Percentiles rank a stretch among this genome's conserved stretches.
These are phyloP conservation scores for Psammodynastes pulverulentus DNA, from an alignment of 2,113 vertebrate genomes.

Conservation along the genomic window DNA sequence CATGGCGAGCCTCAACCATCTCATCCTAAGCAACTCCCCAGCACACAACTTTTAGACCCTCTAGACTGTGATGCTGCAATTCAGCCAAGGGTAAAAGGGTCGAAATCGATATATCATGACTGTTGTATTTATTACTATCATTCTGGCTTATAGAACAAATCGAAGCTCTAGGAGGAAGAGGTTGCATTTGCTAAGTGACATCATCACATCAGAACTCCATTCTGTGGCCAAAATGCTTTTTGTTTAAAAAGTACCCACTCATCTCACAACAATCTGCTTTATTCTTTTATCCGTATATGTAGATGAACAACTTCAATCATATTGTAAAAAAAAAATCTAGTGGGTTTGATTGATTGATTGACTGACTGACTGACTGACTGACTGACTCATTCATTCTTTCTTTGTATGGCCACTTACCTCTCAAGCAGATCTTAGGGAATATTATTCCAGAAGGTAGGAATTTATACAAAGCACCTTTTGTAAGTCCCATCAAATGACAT, in stretches of 20 bases:
- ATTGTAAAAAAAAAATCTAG: background rate
- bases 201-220: background rate
- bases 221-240: background rate
- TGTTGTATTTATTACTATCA: background rate
- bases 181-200: background rate
- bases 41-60: background rate
- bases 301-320: background rate
- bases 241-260: background rate
- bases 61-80: background rate
- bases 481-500: background rate
- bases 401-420: background rate
- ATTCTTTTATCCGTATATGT: background rate
- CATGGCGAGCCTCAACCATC: background rate
- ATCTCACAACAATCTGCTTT: background rate
- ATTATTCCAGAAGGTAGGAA: too few relatives aligned
- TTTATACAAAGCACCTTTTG: background rate
- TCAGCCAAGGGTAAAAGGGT: background rate
- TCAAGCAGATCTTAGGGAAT: background rate
- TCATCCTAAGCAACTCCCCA: background rate
- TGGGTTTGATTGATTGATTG: background rate
- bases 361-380: background rate
- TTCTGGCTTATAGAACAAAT: background rate
- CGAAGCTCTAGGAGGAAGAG: background rate
- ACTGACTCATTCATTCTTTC: background rate
- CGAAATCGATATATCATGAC: background rate